Percentiles rank a stretch among this genome's conserved stretches.
phyloP scores from a whole-genome alignment of 2,888 invertebrate genomes.

The Agrochola lota region DNA sequence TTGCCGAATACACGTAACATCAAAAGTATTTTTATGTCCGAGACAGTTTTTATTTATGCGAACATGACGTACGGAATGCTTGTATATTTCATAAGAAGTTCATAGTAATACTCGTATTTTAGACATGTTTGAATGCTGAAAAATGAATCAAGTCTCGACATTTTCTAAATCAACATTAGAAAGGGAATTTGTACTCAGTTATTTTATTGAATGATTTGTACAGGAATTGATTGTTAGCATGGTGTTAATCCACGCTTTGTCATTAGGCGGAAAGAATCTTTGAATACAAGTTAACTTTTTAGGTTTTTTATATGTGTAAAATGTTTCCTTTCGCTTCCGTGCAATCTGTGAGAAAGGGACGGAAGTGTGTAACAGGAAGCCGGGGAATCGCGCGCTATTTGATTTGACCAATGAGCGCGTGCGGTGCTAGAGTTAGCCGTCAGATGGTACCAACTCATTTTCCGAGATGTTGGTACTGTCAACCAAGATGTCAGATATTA shows the following conservation, averaged over 20 bases:
- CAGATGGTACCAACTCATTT: too few species aligned
- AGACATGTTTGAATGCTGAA: not conserved
- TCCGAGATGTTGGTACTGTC: too few species aligned
- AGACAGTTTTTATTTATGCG: slow-evolving; percentile 15
- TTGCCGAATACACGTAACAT: slow-evolving; percentile 1
- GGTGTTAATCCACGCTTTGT: not conserved
- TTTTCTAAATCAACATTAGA: not conserved
- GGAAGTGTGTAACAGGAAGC: too few species aligned
- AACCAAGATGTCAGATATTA: too few species aligned
- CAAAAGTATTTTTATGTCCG: slow-evolving; percentile 5
- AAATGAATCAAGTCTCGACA: not conserved
- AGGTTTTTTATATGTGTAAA: too few species aligned
- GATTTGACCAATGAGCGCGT: too few species aligned
- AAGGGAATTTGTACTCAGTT: not conserved
- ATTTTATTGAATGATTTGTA: not conserved
- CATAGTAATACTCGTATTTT: slow-evolving; percentile 10
- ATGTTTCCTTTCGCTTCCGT: too few species aligned
- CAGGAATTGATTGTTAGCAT: not conserved
- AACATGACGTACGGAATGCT: too few species aligned
- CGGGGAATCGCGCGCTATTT: too few species aligned
- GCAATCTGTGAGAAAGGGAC: too few species aligned
- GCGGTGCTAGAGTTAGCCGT: too few species aligned
- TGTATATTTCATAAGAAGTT: slow-evolving; percentile 4
- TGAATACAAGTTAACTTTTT: not conserved
- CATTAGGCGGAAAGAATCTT: not conserved